Evolutionary conservation across 2,888 invertebrate species (phyloP).

Genomic region (Polydesmus complanatus): DNA sequence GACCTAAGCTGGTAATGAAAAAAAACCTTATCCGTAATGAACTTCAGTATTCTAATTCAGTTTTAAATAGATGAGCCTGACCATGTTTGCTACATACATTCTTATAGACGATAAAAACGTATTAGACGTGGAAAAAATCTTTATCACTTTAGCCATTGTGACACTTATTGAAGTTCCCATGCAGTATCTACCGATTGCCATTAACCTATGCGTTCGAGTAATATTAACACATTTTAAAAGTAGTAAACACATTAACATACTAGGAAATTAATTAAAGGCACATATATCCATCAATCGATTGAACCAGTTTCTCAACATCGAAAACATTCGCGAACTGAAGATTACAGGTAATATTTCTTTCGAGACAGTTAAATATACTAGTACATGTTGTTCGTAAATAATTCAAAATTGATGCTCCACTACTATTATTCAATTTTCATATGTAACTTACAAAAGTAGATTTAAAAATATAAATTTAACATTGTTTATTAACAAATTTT

Average conservation of each 20-base stretch:
- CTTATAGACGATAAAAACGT: conserved; percentile 45
- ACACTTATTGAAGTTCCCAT: conserved; percentile 74
- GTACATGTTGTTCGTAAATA: too few species aligned
- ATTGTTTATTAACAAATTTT: too few species aligned
- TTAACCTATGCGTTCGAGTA: conserved; percentile 64
- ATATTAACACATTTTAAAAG: too few species aligned
- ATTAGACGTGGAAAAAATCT: conserved; percentile 64
- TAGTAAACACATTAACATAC: too few species aligned
- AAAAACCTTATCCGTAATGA: too few species aligned
- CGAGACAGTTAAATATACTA: too few species aligned
- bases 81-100: conserved; percentile 71
- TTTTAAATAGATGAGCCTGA: conserved; percentile 58
- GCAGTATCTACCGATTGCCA: conserved; percentile 60
- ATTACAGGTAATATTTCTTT: conserved; percentile 71
- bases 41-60: neutral
- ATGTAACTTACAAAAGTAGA: too few species aligned
- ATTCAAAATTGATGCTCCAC: conserved; percentile 54
- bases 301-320: conserved; percentile 80
- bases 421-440: too few species aligned
- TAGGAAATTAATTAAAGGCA: conserved; percentile 18
- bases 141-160: conserved; percentile 76
- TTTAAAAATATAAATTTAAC: too few species aligned
- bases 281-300: conserved; percentile 75
- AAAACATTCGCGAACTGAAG: conserved; percentile 67
- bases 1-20: too few species aligned